Percentiles rank a stretch among this genome's conserved stretches.
Evolutionary conservation across 2,113 vertebrate species (phyloP).

Genomic region (Thunnus maccoyii): DNA sequence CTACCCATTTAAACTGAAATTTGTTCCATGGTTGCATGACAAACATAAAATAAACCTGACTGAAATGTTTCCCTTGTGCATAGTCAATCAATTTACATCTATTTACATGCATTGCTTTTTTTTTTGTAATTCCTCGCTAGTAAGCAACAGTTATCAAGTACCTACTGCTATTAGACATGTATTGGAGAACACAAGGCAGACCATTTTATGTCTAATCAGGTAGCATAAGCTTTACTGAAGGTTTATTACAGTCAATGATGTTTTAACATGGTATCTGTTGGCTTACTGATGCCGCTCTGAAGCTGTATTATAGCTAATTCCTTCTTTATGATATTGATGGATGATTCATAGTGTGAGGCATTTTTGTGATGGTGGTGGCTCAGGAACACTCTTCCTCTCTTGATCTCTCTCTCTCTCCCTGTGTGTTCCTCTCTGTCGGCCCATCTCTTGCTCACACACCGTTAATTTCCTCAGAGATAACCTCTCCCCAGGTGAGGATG

Average conservation of each 20-base stretch:
- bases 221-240: constrained; percentile 56
- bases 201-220: constrained; percentile 46
- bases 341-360: constrained; percentile 46
- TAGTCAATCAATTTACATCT: constrained; percentile 48
- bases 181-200: constrained; percentile 19
- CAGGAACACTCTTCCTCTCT: constrained; percentile 21
- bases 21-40: constrained; percentile 24
- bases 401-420: background rate
- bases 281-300: constrained; percentile 53
- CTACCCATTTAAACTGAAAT: constrained; percentile 25
- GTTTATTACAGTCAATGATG: constrained; percentile 62
- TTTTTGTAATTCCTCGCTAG: constrained; percentile 22
- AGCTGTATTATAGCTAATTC: constrained; percentile 58
- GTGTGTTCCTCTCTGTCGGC: background rate
- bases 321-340: constrained; percentile 50
- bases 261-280: constrained; percentile 58
- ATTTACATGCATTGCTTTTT: constrained; percentile 46
- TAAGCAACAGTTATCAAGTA: constrained; percentile 37
- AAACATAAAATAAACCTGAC: background rate
- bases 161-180: constrained; percentile 31
- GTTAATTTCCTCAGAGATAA: constrained; percentile 58
- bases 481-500: constrained; percentile 49
- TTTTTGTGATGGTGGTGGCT: constrained; percentile 2
- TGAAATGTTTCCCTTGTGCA: constrained; percentile 16
- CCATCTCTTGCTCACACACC: background rate